These are phyloP conservation scores for Phylloscopus trochilus DNA, from an alignment of 2,113 vertebrate species.

Conservation along the genomic window DNA sequence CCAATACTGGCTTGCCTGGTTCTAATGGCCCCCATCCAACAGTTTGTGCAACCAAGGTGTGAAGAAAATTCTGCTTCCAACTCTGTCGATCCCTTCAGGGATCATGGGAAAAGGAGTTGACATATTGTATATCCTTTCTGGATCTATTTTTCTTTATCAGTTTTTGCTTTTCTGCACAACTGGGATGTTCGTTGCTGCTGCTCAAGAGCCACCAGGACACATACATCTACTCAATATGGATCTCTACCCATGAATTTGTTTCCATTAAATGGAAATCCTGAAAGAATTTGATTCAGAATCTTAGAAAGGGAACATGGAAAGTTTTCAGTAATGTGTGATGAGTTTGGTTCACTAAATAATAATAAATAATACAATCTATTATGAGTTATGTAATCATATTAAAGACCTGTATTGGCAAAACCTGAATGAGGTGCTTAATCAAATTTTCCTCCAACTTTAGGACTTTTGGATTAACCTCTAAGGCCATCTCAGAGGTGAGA, in stretches of 20 bases:
- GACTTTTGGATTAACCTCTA: neutral
- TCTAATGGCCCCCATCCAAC: neutral
- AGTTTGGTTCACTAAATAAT: neutral
- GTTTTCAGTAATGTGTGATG: neutral
- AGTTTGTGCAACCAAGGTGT: accelerated
- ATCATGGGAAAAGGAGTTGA: neutral
- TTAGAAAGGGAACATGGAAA: neutral
- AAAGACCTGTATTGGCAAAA: neutral
- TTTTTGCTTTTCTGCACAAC: neutral
- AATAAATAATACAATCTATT: neutral
- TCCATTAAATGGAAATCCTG: neutral
- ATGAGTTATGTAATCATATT: neutral
- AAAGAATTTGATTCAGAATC: neutral
- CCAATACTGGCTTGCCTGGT: neutral
- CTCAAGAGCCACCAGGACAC: neutral
- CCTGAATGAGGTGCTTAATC: neutral
- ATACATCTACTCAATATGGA: accelerated
- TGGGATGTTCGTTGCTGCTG: neutral
- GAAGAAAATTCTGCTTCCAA: neutral
- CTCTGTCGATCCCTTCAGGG: neutral
- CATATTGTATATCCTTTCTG: neutral
- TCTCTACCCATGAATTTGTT: neutral
- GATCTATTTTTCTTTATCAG: neutral
- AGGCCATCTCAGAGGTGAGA: neutral
- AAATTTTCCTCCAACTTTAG: neutral